A percentile compares a stretch with the other conserved stretches of the same genome.
Conservation (phyloP, 1,140 invertebrate genomes). For the Paraescarpia echinospica region DNA sequence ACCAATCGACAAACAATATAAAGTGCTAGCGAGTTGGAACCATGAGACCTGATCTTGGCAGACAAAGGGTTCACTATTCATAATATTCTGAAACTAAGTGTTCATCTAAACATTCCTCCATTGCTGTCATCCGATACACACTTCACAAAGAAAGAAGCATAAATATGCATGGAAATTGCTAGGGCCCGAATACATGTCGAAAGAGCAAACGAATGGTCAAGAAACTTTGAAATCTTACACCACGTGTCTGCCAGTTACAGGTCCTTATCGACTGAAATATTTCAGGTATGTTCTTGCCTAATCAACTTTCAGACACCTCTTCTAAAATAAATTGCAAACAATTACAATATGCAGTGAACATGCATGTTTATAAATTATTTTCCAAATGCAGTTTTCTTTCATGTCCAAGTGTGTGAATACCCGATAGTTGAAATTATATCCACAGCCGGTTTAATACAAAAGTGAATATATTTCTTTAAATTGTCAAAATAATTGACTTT, state of each 20-base stretch:
- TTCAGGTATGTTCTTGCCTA: not conserved
- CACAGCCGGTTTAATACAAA: no score
- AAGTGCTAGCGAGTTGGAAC: not conserved
- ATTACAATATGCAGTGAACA: constrained; percentile 7
- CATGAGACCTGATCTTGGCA: not conserved
- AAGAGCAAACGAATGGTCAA: not conserved
- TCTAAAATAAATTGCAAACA: not conserved
- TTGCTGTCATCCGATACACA: no score
- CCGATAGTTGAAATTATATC: no score
- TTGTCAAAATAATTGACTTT: no score
- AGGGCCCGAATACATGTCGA: constrained; percentile 13
- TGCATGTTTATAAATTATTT: constrained; percentile 1
- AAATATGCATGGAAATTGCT: not conserved
- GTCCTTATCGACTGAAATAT: not conserved
- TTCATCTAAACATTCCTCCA: not conserved
- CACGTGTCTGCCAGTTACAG: not conserved
- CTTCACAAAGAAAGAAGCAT: not conserved
- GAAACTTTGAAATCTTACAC: not conserved
- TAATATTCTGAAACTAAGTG: not conserved
- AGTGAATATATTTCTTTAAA: no score
- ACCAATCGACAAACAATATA: not conserved
- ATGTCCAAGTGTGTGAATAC: no score
- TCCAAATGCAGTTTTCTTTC: not conserved
- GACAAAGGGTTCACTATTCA: not conserved
- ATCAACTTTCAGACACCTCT: not conserved